Evolutionary conservation across 1,140 invertebrate species (phyloP), one percentile per base, ranked within the genome.

Genomic region (Zaprionus lachaisei): DNA sequence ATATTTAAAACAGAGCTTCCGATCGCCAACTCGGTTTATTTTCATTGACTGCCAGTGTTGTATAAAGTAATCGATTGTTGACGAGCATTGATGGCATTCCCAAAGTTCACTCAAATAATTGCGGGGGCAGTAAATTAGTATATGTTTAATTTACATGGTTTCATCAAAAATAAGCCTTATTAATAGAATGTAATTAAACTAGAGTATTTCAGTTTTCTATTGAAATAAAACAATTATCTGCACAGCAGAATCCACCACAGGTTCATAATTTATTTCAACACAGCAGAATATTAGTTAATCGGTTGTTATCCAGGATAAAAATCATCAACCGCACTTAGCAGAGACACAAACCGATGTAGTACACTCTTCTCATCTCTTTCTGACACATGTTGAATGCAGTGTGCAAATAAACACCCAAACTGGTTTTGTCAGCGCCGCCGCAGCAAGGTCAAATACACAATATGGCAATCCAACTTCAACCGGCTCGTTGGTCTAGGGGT

Each of bases 401-500:
- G 17, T 14, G 55, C 41, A 17, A 31, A 58, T 26, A 54, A 34
- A 57, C 41, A 58, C 17, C 12, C 22, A 41, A 44, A 26, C 5
- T 28, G 22, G 22, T 34, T 17, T 12, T 51, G 14, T 5, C 31
- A 34, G 38, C 14, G 31, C 31, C 28, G 41, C 5, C 28, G 58
- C 66, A 62, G 66, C 66, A 75, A 58, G 17, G 54, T 60, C 9
- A 77, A 72, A 63, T 66, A 67, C 41, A 72, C 74, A 77, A 77
- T 73, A 51, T 62, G 72, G 70, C 85, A 71, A 24, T 73, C 44
- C 38, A 56, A 47, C 49, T 79, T 79, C 72, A 89, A 84, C 76
- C 20, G 85, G 85, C 85, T 89, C 85, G 85, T 89, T 89, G 85
- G 85, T 89, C 85, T 89, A 89, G 85, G 89, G 85, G 85, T 89